Evolutionary conservation across 2,113 vertebrate species (phyloP), one percentile per base, ranked within the genome.

Genomic region (Thunnus maccoyii): DNA sequence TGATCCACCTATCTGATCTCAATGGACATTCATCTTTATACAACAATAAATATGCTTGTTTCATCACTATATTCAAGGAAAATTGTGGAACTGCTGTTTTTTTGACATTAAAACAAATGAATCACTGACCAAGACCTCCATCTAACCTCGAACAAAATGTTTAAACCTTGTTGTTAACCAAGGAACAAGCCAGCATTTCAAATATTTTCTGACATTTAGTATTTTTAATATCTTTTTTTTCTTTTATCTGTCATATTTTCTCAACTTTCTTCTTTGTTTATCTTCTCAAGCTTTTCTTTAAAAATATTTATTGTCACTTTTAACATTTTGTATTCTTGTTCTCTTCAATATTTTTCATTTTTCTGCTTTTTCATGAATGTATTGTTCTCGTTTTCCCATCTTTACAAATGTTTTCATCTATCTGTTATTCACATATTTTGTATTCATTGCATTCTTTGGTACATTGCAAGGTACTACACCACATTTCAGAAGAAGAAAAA

Each of bases 101-200:
- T 71, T 9, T 30, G 36, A 30, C 27, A 30, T 30, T 71, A 30
- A 54, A 71, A 71, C 69, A 58, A 71, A 72, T 15, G 48, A 48
- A 6, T 30, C 15, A 30, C 22, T 4, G 54, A 71, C 41, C 68
- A 72, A 22, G 58, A 60, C 69, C 69, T 58, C 69, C 58, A n/a
- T 14, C 69, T 57, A 8, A 47, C 54, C 22, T 57, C 27, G 27
- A 71, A 72, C 69, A 60, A 32, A 58, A 15, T 48, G 17, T 60
- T 48, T 60, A 9, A 58, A 44, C 30, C 30, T 27, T n/a, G 52
- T 8, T 41, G 66, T 70, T 9, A 44, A 46, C 32, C 3, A 14
- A 4, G 27, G 15, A 13, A 12, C 2, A 54, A 47, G 9, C 3
- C 51, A 69, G 15, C 13, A 52, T 54, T 15, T 68, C 30, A 55